A percentile compares a stretch with the other conserved stretches of the same genome.
phyloP scores from a whole-genome alignment of 1,140 invertebrate genomes.

The Amyelois transitella region DNA sequence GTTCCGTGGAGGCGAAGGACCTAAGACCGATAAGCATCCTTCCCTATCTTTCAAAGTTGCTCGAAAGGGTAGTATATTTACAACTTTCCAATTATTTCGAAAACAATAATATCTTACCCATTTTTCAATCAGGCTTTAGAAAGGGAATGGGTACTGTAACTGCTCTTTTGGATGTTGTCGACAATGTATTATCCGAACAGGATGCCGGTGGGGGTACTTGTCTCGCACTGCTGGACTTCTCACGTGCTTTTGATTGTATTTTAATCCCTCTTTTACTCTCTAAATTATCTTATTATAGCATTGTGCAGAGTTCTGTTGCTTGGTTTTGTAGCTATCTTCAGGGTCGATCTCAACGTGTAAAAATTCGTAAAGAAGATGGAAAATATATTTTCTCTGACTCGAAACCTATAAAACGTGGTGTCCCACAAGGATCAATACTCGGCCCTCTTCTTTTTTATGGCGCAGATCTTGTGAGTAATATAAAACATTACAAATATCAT shows the following conservation, averaged over 20 bases:
- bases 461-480: background rate
- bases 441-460: background rate
- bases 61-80: background rate
- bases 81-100: background rate
- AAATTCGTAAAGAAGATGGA: background rate
- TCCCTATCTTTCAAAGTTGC: background rate
- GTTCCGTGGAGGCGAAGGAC: slow-evolving; percentile 8
- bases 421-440: background rate
- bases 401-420: background rate
- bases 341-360: background rate
- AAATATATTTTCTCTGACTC: background rate
- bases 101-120: background rate
- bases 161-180: background rate
- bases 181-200: background rate
- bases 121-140: background rate
- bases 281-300: background rate
- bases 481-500: background rate
- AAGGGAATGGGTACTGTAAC: background rate
- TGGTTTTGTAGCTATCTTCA: background rate
- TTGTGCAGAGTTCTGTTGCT: background rate
- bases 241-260: background rate
- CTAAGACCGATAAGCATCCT: too few relatives aligned
- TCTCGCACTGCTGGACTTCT: background rate
- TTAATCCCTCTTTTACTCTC: background rate
- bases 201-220: background rate